Evolutionary conservation across 2,113 vertebrate species (phyloP), one percentile per base, ranked within the genome.

Genomic region (Struthidea cinerea): DNA sequence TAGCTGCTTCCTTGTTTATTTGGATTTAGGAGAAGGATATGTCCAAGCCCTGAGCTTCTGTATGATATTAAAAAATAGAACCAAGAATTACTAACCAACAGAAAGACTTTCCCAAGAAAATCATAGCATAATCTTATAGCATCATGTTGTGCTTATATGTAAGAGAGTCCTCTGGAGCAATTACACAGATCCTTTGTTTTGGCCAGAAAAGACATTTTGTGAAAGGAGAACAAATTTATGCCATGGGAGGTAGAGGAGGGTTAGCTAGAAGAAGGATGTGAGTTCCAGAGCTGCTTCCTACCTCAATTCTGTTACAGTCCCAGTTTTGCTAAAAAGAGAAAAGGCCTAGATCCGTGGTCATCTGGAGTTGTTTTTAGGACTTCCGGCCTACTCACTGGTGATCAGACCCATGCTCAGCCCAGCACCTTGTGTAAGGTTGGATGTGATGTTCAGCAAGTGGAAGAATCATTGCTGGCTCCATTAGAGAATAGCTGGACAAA

Each of bases 401-500:
- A 71, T 71, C 39, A 71, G 67, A 41, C 82, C 53, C 63, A 22
- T 12, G 55, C 47, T 87, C 24, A 73, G 87, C 73, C 55, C 77
- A 89, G 61, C 67, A 86, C 46, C 39, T 82, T 94, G 55, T 73
- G 59, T 71, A 55, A 89, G 67, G 33, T 0, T 78, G 83, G 26
- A 59, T 89, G 60, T 87, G 94, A 39, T 87, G 53, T 86, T 91
- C 80, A 70, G 79, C 70, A 95, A 95, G 81, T 55, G 64, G 57
- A 89, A 75, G 73, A 89, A 35, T 94, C 57, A 33, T 79, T 91
- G 52, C n/a, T 74, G 52, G 39, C 41, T 93, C n/a, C n/a, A 13
- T 73, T 79, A 59, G 81, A 91, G 88, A 90, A 88, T 74, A 95
- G 77, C 63, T 87, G 97, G 84, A 85, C 78, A 91, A 89, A 92